Percentiles rank a stretch among this genome's conserved stretches.
phyloP scores from a whole-genome alignment of 2,113 vertebrate genomes.

The Poicephalus gulielmi region DNA sequence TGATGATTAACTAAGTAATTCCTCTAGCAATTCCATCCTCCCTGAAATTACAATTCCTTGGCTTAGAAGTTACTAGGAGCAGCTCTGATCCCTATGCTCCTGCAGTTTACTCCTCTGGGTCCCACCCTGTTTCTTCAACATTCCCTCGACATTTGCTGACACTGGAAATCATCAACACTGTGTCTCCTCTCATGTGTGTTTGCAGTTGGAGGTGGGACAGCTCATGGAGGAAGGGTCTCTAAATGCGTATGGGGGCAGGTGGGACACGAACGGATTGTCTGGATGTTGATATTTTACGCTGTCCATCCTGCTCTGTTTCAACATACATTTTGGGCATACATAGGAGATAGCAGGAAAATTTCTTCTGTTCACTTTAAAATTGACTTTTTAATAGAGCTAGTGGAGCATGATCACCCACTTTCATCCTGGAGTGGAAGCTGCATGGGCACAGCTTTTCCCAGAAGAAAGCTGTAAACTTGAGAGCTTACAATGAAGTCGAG shows the following conservation, averaged over 20 bases:
- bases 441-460: not conserved
- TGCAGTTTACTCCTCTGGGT: not conserved
- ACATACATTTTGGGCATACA: not conserved
- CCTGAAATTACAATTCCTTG: constrained; percentile 36
- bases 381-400: not conserved
- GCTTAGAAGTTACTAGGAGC: constrained; percentile 34
- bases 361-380: not conserved
- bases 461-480: constrained; percentile 4
- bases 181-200: fast-evolving
- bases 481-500: not conserved
- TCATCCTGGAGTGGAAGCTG: not conserved
- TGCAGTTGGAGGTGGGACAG: not conserved
- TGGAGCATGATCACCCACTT: not conserved
- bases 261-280: not conserved
- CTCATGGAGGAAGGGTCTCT: not conserved
- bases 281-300: fast-evolving
- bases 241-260: fast-evolving
- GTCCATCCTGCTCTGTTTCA: not conserved
- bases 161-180: not conserved
- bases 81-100: not conserved
- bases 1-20: constrained; percentile 65
- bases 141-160: fast-evolving
- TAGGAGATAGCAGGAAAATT: not conserved
- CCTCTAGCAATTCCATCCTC: constrained; percentile 47
- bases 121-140: not conserved